Base-by-base conservation (phyloP, 1,140 invertebrate species). In the Lepidurus apus region DNA sequence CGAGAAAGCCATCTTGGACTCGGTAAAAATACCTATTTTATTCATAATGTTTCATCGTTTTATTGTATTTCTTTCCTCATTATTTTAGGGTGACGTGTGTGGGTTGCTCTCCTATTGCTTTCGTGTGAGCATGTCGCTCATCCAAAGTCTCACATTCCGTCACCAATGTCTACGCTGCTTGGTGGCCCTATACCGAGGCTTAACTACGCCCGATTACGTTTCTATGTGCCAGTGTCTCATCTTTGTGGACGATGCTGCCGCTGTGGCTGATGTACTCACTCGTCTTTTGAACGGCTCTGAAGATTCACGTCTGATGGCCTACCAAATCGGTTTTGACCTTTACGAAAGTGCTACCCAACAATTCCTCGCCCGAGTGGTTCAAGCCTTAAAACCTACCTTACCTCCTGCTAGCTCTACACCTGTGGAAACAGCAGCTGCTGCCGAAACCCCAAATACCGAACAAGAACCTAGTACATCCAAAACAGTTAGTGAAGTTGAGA, bases 271-370 rank as follows among this genome's bases (percentile, higher is more conserved):
- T 84, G 91, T 98, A 80, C 86, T 98, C 1, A 95, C 97, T 81
- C 94, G 93, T 86, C 86, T 98, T 0, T 93, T 93, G 73, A 90
- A 92, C 85, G 91, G 90, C 4, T 89, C 91, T 21, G 91, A 88
- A 85, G 88, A 91, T 73, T 88, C 85, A 81, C 86, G 87, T 44
- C 83, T 99, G 7, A 98, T 99, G 95, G 97, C 95, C 0, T 99
- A 98, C 86, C 98, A 99, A 88, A 98, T 99, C 82, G 96, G 93
- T 0, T 99, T 99, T 88, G 98, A 99, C 89, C 88, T 99, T 80
- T 99, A 99, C 84, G 98, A 99, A 86, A 98, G 95, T 80, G 98
- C 97, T 0, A 98, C 97, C 0, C 98, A 99, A 87, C 96, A 99
- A 84, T 98, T 99, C 84, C 87, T 99, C 21, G 92, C 91, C 42